A percentile compares a stretch with the other conserved stretches of the same genome.
Evolutionary conservation across 2,797 vertebrate genomes (phyloP).

Genomic region (Corythornis leucogaster): DNA sequence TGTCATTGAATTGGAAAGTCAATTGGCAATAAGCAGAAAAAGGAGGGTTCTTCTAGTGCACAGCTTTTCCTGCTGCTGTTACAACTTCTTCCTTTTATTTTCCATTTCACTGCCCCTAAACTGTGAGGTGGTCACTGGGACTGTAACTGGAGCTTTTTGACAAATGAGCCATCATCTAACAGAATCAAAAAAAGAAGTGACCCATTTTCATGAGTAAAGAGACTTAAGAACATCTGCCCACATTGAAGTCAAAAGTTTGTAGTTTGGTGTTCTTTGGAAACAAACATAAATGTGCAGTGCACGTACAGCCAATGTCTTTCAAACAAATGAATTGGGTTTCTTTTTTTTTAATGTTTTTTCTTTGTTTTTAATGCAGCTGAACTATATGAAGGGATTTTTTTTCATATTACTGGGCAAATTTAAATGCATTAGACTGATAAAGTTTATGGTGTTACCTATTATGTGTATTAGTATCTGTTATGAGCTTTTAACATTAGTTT

Average conservation of each 20-base stretch:
- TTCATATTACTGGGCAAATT: not conserved
- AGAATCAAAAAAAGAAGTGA: not conserved
- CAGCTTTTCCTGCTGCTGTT: not conserved
- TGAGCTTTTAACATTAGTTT: not conserved
- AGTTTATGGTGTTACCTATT: not conserved
- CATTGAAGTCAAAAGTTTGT: not conserved
- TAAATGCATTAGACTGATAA: not conserved
- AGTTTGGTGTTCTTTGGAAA: not conserved
- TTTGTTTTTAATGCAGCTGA: not conserved
- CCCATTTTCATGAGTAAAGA: not conserved
- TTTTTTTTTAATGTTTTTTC: not conserved
- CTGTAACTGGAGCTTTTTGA: conserved; percentile 3
- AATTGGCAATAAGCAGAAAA: not conserved
- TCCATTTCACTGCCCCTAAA: not conserved
- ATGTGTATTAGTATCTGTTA: not conserved
- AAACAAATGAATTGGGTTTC: not conserved
- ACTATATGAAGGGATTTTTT: not conserved
- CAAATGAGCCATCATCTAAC: not conserved
- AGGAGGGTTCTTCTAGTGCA: not conserved
- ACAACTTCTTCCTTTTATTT: conserved; percentile 3
- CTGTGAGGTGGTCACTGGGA: not conserved
- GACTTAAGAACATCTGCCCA: not conserved
- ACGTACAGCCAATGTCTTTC: not conserved
- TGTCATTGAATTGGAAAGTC: not conserved
- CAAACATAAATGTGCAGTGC: not conserved